Conservation (phyloP, 2,113 vertebrate species). For the Scopus umbretta region DNA sequence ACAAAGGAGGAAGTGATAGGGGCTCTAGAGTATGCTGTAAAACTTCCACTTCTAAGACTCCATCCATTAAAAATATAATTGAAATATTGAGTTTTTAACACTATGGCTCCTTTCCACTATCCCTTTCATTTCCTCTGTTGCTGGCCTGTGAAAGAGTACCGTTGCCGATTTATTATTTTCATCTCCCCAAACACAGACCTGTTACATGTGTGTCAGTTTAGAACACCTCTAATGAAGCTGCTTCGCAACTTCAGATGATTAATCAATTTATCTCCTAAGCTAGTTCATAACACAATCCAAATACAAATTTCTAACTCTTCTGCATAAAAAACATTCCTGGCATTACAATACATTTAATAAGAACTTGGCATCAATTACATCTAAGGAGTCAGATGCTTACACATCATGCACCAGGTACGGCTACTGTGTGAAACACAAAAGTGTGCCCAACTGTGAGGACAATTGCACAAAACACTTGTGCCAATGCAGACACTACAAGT, state of each 20-base stretch:
- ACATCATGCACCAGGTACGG: not conserved
- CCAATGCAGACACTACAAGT: not conserved
- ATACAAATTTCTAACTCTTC: not conserved
- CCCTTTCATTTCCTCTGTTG: not conserved
- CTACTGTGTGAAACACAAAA: rapidly evolving
- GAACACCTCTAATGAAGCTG: not conserved
- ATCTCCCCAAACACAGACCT: not conserved
- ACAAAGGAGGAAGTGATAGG: not conserved
- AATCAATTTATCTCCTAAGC: not conserved
- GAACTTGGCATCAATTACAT: not conserved
- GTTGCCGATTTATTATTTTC: not conserved
- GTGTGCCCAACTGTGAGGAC: rapidly evolving
- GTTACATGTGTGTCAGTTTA: not conserved
- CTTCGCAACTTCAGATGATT: not conserved
- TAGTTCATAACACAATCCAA: not conserved
- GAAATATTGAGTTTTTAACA: not conserved
- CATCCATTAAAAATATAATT: not conserved
- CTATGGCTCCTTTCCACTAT: not conserved
- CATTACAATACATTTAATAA: not conserved
- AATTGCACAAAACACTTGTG: not conserved
- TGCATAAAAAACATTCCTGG: not conserved
- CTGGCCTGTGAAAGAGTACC: not conserved
- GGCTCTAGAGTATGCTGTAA: not conserved
- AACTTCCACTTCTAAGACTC: not conserved
- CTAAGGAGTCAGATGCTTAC: not conserved